Conservation (phyloP, 2,797 vertebrate species). For the Coreius guichenoti region DNA sequence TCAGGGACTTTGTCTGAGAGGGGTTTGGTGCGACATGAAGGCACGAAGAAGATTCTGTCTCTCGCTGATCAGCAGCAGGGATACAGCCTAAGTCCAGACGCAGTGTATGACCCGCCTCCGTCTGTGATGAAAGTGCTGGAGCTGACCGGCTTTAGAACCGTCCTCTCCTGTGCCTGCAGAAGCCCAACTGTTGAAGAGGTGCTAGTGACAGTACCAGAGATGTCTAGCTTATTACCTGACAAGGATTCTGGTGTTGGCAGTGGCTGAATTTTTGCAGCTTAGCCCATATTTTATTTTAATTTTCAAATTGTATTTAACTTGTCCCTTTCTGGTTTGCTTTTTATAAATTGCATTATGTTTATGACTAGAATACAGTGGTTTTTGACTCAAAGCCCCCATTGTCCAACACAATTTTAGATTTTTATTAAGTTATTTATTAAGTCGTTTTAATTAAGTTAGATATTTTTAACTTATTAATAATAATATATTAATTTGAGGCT, state of each 20-base stretch:
- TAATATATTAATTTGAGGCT: background rate
- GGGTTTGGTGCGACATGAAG: conserved; percentile 68
- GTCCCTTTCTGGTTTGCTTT: background rate
- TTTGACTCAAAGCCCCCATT: background rate
- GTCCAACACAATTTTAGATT: background rate
- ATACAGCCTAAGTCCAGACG: conserved; percentile 46
- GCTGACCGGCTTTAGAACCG: conserved; percentile 63
- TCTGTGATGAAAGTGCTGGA: conserved; percentile 64
- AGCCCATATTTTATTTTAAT: background rate
- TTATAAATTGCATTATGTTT: background rate
- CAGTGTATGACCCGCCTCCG: conserved; percentile 66
- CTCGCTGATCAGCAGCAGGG: background rate
- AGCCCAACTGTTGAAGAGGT: conserved; percentile 62
- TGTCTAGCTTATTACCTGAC: conserved; percentile 67
- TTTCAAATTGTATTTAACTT: conserved; percentile 13
- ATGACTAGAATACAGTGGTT: background rate
- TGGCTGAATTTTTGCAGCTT: background rate
- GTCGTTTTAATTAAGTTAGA: background rate
- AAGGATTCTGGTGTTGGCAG: conserved; percentile 6
- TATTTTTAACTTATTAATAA: background rate
- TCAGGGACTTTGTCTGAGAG: conserved; percentile 80
- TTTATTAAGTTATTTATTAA: background rate
- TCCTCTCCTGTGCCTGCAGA: conserved; percentile 78
- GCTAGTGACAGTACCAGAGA: conserved; percentile 66
- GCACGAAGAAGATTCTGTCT: conserved; percentile 27